These are phyloP conservation scores for Artemisiospiza belli DNA, from an alignment of 2,113 vertebrate species.

Conservation along the genomic window DNA sequence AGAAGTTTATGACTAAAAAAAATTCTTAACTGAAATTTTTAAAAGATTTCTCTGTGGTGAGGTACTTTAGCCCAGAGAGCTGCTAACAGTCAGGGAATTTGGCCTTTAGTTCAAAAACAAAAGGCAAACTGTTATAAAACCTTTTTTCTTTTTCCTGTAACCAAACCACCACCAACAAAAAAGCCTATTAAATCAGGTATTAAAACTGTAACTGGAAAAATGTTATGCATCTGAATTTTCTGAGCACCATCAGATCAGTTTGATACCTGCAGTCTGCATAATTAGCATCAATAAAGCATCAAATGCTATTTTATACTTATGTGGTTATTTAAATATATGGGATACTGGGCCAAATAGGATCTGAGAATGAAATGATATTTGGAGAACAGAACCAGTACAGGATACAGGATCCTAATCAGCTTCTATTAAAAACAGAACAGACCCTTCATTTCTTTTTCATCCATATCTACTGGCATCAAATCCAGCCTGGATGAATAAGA, in stretches of 20 bases:
- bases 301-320: not conserved
- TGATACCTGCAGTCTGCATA: not conserved
- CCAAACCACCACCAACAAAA: not conserved
- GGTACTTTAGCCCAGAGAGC: not conserved
- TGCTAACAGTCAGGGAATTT: not conserved
- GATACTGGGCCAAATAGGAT: not conserved
- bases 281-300: not conserved
- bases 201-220: not conserved
- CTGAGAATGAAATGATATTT: not conserved
- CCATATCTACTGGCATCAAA: not conserved
- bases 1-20: slow-evolving; percentile 13
- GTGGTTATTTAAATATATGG: not conserved
- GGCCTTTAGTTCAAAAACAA: not conserved
- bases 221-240: not conserved
- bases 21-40: not conserved
- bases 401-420: not conserved
- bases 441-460: not conserved
- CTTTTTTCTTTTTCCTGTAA: not conserved
- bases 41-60: not conserved
- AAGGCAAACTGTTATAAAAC: not conserved
- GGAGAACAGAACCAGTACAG: not conserved
- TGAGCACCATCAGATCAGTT: not conserved
- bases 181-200: not conserved
- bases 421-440: not conserved
- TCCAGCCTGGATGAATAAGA: not conserved